Evolutionary conservation across 2,113 vertebrate species (phyloP), one percentile per base, ranked within the genome.

Genomic region (Nannobrachium achirus): DNA sequence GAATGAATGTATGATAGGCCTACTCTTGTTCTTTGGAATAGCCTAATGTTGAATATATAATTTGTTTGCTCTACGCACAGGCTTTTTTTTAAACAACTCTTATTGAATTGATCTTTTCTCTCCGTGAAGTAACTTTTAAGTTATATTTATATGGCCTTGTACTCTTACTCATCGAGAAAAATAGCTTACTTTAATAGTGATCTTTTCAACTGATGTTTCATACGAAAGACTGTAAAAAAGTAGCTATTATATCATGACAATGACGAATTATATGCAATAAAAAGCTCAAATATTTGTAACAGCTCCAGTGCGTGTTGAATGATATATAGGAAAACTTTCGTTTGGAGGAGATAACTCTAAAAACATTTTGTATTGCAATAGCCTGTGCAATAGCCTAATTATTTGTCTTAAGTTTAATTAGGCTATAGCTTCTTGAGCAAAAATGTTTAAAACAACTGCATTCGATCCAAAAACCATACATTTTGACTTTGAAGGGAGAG

Each of bases 1-100:
- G 53, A 79, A 70, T 71, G 89, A 92, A 89, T 91, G 86, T 90
- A 48, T 68, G 53, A 56, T 40, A 48, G 9, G 40, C 40, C 48
- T 48, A 67, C 38, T n/a, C n/a, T n/a, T n/a, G n/a, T 62, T 72
- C 53, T 69, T 48, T 13, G 10, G 41, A 56, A 14, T 33, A 33
- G 25, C 25, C 25, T 53, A 3, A 69, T 41, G 50, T 73, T 49
- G 56, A 66, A 70, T 39, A 3, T 66, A 53, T 51, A 25, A 40
- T n/a, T 15, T 66, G 39, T 60, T 64, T 76, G 70, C 70, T 46
- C 59, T 56, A 48, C 52, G 52, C 55, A 56, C 20, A 40, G 10
- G 42, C 42, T 57, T 48, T 62, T 73, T 16, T 51, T 6, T 11
- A 2, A 60, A n/a, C n/a, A n/a, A n/a, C n/a, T n/a, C n/a, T 42